A percentile compares a stretch with the other conserved stretches of the same genome.
Evolutionary conservation across 2,888 invertebrate species (phyloP).

Genomic region (Caenorhabditis sp.): DNA sequence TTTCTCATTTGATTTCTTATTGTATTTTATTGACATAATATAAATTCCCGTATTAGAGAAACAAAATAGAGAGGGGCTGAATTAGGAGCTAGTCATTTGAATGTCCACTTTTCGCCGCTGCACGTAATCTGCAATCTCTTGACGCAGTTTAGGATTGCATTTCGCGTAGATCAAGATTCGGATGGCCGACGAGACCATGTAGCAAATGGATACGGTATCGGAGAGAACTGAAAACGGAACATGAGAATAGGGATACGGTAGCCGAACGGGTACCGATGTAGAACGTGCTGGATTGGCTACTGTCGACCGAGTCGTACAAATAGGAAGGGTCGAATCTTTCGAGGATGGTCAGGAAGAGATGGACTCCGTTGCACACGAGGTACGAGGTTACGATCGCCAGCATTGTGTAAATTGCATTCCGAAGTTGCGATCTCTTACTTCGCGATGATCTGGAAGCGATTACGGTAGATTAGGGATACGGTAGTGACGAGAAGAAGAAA

Average conservation of each 20-base stretch:
- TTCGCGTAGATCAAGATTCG: constrained; percentile 70
- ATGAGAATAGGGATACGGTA: not conserved
- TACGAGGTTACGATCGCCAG: constrained; percentile 68
- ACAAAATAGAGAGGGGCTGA: too few species aligned
- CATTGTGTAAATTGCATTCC: constrained; percentile 72
- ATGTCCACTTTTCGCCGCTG: constrained; percentile 29
- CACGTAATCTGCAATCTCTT: constrained; percentile 63
- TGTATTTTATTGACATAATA: constrained; percentile 36
- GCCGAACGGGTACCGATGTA: constrained; percentile 58
- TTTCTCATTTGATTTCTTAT: constrained; percentile 10
- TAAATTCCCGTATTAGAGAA: constrained; percentile 33
- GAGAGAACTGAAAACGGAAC: constrained; percentile 57
- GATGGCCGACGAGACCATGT: constrained; percentile 69
- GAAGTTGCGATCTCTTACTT: constrained; percentile 63
- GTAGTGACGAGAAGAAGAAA: not conserved
- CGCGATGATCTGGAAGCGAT: constrained; percentile 61
- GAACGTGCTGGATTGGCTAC: constrained; percentile 61
- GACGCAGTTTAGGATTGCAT: constrained; percentile 69
- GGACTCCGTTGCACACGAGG: constrained; percentile 68
- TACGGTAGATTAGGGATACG: not conserved
- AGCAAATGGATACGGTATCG: constrained; percentile 68
- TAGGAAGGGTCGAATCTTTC: constrained; percentile 56
- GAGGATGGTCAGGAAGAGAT: constrained; percentile 64
- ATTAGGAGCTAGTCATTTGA: constrained; percentile 27
- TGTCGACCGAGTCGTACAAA: constrained; percentile 62